phyloP scores from a whole-genome alignment of 1,140 invertebrate species.

The Popillia japonica region DNA sequence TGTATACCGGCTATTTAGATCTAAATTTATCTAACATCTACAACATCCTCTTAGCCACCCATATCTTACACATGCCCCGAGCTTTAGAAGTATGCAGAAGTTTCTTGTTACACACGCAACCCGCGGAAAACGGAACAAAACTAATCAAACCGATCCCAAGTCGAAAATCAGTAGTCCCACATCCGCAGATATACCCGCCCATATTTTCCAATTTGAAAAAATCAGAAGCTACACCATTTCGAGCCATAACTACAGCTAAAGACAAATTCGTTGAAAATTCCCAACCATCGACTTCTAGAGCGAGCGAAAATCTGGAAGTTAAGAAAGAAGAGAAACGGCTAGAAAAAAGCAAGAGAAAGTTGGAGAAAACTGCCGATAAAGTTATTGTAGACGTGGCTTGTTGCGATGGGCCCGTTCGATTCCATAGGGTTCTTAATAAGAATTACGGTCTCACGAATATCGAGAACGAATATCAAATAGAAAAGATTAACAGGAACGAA shows the following conservation, averaged over 20 bases:
- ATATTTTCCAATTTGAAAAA: constrained; percentile 45
- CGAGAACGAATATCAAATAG: constrained; percentile 46
- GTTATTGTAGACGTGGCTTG: constrained; percentile 83
- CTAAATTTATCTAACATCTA: constrained; percentile 77
- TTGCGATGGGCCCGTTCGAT: constrained; percentile 86
- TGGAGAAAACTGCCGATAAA: constrained; percentile 54
- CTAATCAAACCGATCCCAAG: constrained; percentile 63
- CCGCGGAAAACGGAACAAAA: constrained; percentile 46
- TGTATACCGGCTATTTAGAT: constrained; percentile 79
- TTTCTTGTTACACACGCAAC: constrained; percentile 60
- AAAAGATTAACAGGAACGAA: constrained; percentile 57
- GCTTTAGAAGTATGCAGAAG: constrained; percentile 73
- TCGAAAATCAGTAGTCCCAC: constrained; percentile 54
- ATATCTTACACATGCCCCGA: constrained; percentile 78
- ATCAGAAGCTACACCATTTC: constrained; percentile 54
- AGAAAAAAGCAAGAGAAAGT: constrained; percentile 42
- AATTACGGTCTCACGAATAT: constrained; percentile 67
- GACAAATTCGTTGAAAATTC: not conserved
- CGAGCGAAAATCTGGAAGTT: constrained; percentile 29
- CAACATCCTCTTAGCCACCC: constrained; percentile 75
- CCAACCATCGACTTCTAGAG: constrained; percentile 27
- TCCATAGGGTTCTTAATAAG: constrained; percentile 79
- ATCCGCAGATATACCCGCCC: constrained; percentile 49
- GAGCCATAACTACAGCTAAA: constrained; percentile 11
- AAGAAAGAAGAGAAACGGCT: constrained; percentile 49